phyloP scores from a whole-genome alignment of 2,888 invertebrate species.

The Cataglyphis albicans region DNA sequence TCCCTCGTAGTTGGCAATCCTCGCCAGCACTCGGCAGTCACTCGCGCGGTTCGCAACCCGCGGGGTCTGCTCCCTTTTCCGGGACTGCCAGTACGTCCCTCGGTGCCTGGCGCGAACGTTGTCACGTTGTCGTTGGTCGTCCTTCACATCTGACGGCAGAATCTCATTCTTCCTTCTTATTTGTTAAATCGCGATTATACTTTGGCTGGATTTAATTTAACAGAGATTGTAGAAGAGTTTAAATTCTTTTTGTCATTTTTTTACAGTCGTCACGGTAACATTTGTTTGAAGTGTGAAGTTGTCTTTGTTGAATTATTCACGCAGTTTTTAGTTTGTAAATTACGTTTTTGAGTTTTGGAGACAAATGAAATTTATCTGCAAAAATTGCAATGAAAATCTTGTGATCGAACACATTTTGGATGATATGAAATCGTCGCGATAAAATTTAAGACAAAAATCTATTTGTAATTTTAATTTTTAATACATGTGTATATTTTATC shows the following conservation, averaged over 20 bases:
- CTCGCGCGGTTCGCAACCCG: slow-evolving; percentile 83
- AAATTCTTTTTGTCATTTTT: not conserved
- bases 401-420: not conserved
- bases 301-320: not conserved
- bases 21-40: slow-evolving; percentile 81
- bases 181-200: slow-evolving; percentile 3
- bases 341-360: not conserved
- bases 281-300: slow-evolving; percentile 15
- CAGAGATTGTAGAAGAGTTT: not conserved
- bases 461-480: not conserved
- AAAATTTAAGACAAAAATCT: not conserved
- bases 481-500: not conserved
- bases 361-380: not conserved
- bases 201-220: not conserved
- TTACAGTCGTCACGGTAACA: not conserved
- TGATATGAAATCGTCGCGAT: not conserved
- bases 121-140: slow-evolving; percentile 31
- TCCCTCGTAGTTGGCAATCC: slow-evolving; percentile 79
- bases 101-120: slow-evolving; percentile 35
- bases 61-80: slow-evolving; percentile 73
- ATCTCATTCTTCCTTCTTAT: not conserved
- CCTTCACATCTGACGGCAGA: not conserved
- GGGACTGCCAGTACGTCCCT: slow-evolving; percentile 33
- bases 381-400: not conserved
- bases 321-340: not conserved